Conservation (phyloP, 2,797 vertebrate genomes). For the Allobates femoralis region DNA sequence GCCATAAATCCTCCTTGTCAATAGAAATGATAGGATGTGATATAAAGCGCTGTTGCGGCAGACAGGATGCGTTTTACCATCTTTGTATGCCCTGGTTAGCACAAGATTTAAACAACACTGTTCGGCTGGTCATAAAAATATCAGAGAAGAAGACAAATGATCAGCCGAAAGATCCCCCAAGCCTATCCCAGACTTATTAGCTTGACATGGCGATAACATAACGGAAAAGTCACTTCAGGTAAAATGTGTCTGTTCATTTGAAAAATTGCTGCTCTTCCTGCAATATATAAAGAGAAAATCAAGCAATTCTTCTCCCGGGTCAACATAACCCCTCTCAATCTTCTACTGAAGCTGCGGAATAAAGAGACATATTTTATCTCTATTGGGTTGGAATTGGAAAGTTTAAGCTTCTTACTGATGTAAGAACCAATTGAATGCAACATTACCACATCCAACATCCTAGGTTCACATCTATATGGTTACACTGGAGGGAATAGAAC, state of each 20-base stretch:
- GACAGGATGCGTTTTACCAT: constrained; percentile 21
- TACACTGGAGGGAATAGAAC: too few relatives aligned
- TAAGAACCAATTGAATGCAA: background rate
- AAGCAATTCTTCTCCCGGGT: constrained; percentile 23
- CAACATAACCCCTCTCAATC: constrained; percentile 36
- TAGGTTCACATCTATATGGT: background rate
- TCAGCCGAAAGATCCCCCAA: constrained; percentile 13
- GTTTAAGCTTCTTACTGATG: background rate
- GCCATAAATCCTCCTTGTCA: background rate
- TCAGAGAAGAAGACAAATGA: constrained; percentile 46
- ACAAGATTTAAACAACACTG: constrained; percentile 42
- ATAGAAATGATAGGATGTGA: background rate
- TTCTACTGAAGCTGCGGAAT: background rate
- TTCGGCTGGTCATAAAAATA: constrained; percentile 46
- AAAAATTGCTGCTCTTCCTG: constrained; percentile 28
- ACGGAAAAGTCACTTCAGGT: constrained; percentile 45
- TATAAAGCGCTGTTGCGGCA: background rate
- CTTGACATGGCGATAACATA: constrained; percentile 43
- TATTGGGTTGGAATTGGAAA: background rate
- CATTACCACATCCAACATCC: background rate
- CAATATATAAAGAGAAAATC: constrained; percentile 36
- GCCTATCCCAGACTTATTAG: constrained; percentile 53
- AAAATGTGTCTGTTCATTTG: constrained; percentile 45
- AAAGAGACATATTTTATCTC: constrained; percentile 28
- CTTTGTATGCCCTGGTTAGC: background rate